Conservation (phyloP, 2,888 invertebrate genomes). For the Clistopyga incitator region DNA sequence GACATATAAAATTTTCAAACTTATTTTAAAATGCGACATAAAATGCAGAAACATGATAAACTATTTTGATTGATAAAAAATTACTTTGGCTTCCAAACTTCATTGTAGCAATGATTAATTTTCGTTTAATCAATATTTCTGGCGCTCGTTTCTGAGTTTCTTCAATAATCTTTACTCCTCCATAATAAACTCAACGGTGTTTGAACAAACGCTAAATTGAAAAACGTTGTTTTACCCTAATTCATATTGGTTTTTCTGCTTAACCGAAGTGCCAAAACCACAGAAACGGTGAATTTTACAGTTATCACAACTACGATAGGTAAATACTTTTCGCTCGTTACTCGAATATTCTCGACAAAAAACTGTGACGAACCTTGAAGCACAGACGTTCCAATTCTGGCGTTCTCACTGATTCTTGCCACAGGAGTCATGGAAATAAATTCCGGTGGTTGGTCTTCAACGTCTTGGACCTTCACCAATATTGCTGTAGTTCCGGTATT, state of each 20-base stretch:
- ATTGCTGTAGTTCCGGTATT: conserved; percentile 96
- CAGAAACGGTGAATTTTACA: neutral
- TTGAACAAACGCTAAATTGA: neutral
- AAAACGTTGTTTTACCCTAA: neutral
- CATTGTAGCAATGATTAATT: too few species aligned
- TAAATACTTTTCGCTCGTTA: neutral
- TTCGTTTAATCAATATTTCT: neutral
- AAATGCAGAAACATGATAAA: too few species aligned
- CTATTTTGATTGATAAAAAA: neutral
- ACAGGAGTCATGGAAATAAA: conserved; percentile 95
- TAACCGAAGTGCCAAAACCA: neutral
- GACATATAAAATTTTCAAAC: neutral
- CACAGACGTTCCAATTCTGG: conserved; percentile 92
- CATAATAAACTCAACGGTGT: neutral
- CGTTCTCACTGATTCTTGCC: conserved; percentile 95
- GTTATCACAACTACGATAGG: neutral
- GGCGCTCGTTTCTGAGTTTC: neutral
- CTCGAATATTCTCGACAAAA: neutral
- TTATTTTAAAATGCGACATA: neutral
- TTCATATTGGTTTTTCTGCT: neutral
- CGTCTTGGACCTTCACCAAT: conserved; percentile 93
- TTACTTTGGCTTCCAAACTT: neutral
- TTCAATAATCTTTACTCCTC: neutral
- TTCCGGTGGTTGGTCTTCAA: conserved; percentile 96
- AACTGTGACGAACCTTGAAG: conserved; percentile 88